Evolutionary conservation across 2,888 invertebrate species (phyloP).

Genomic region (Xanthorhoe spadicearia): DNA sequence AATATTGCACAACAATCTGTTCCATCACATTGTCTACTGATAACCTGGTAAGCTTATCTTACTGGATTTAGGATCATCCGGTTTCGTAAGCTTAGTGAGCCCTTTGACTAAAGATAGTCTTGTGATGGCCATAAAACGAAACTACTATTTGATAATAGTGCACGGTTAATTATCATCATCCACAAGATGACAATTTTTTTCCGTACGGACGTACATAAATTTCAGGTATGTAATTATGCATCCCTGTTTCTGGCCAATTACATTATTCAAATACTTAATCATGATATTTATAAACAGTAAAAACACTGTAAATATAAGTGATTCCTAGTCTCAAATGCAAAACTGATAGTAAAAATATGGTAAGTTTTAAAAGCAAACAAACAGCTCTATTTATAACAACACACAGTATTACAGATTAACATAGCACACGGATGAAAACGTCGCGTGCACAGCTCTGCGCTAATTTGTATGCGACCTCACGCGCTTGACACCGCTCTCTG

Average conservation of each 20-base stretch:
- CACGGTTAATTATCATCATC: neutral
- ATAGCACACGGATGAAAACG: constrained; percentile 23
- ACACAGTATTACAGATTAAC: constrained; percentile 19
- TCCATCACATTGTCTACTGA: constrained; percentile 30
- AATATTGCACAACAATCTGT: constrained; percentile 41
- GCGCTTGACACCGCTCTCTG: constrained; percentile 47
- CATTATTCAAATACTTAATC: too few species aligned
- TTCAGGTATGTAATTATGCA: too few species aligned
- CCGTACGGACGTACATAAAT: too few species aligned
- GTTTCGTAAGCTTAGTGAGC: constrained; percentile 38
- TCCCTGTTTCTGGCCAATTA: too few species aligned
- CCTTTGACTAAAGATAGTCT: constrained; percentile 10
- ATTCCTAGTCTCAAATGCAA: too few species aligned
- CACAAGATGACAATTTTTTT: too few species aligned
- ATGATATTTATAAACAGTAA: too few species aligned
- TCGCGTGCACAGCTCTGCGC: constrained; percentile 49
- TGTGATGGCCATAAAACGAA: constrained; percentile 16
- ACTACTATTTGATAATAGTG: neutral
- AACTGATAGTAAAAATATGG: neutral
- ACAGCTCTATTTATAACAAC: neutral
- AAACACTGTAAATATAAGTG: too few species aligned
- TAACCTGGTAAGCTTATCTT: constrained; percentile 49
- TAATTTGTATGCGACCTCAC: constrained; percentile 74
- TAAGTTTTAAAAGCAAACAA: neutral
- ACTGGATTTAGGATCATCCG: constrained; percentile 46